Evolutionary conservation across 2,113 vertebrate genomes (phyloP).

Genomic region (Indri indri): DNA sequence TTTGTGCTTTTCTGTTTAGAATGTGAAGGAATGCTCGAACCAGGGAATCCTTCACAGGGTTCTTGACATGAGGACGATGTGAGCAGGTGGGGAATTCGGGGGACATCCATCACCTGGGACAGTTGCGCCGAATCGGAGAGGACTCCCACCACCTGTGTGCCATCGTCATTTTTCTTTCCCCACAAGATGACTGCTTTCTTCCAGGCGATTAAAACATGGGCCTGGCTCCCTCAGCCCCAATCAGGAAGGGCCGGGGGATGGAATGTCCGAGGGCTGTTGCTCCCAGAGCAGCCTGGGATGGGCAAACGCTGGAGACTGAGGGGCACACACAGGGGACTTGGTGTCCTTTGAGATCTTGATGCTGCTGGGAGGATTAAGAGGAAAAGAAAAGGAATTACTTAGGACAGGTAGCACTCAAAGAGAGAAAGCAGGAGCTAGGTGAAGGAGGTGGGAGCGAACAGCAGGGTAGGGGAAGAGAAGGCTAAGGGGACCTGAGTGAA

Average conservation of each 20-base stretch:
- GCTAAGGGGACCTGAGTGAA: background rate
- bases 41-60: background rate
- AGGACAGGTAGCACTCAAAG: background rate
- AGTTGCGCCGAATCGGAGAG: background rate
- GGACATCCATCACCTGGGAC: background rate
- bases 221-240: rapidly evolving
- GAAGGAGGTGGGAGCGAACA: background rate
- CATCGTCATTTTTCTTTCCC: background rate
- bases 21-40: background rate
- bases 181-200: background rate
- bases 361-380: background rate
- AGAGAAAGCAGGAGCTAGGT: background rate
- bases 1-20: background rate
- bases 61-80: background rate
- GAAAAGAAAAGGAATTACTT: background rate
- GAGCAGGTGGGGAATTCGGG: background rate
- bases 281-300: background rate
- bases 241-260: background rate
- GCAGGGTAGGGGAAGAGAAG: background rate
- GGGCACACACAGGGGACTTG: too few species aligned
- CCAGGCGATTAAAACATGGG: background rate
- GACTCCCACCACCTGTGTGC: background rate
- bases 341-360: rapidly evolving
- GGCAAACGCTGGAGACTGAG: rapidly evolving
- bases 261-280: rapidly evolving